A percentile compares a stretch with the other conserved stretches of the same genome.
Conservation (phyloP, 2,113 vertebrate genomes). For the Cettia cetti region DNA sequence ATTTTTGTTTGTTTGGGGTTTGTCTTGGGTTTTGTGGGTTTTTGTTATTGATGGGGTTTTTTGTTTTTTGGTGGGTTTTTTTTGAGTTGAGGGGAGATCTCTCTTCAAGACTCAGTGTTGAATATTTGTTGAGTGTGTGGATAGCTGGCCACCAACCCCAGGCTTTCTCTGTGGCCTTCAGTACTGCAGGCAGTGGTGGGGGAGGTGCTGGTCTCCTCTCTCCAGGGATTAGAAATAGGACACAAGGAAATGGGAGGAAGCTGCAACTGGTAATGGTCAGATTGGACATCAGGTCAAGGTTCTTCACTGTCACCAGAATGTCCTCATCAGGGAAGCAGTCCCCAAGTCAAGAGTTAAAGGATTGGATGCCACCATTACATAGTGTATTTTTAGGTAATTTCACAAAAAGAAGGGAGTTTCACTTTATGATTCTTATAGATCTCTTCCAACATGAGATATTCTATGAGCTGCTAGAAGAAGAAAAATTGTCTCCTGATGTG, state of each 20-base stretch:
- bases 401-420: neutral
- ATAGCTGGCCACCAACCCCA: neutral
- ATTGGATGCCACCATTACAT: rapidly evolving
- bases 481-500: neutral
- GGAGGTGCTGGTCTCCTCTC: neutral
- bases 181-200: neutral
- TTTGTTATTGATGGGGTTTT: too few species aligned
- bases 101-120: neutral
- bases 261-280: neutral
- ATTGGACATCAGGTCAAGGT: neutral
- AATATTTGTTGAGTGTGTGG: neutral
- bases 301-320: neutral
- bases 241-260: neutral
- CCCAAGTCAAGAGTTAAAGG: neutral
- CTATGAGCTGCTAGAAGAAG: neutral
- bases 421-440: neutral
- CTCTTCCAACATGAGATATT: neutral
- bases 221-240: neutral
- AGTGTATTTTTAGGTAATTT: neutral
- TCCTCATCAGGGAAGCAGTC: neutral
- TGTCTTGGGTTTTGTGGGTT: too few species aligned
- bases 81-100: neutral
- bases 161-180: neutral
- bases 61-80: neutral
- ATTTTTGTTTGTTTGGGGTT: neutral